Conservation (phyloP, 2,888 invertebrate species). For the Cristatella mucedo region DNA sequence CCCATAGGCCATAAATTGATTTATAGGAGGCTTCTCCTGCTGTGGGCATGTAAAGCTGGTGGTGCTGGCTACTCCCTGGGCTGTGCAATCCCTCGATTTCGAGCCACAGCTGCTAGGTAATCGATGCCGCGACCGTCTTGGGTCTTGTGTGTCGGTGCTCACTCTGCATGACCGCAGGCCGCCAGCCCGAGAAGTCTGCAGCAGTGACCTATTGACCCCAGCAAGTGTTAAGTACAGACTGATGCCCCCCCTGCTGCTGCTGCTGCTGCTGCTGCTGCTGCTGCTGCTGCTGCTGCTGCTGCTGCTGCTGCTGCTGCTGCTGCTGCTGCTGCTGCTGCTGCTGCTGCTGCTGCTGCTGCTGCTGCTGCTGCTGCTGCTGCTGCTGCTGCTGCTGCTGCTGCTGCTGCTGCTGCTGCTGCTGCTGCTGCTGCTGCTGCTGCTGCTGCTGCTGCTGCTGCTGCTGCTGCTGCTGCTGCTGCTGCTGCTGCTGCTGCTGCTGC, state of each 20-base stretch:
- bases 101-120: too few species aligned
- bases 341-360: background rate
- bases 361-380: background rate
- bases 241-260: background rate
- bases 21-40: too few species aligned
- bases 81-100: too few species aligned
- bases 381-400: background rate
- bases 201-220: too few species aligned
- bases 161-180: too few species aligned
- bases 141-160: too few species aligned
- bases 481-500: background rate
- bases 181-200: too few species aligned
- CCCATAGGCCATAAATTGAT: too few species aligned
- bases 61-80: too few species aligned
- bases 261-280: background rate
- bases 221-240: too few species aligned
- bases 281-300: background rate
- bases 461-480: background rate
- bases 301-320: background rate
- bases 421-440: background rate
- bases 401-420: background rate
- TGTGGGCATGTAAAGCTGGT: too few species aligned
- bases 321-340: background rate
- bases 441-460: background rate
- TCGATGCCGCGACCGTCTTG: too few species aligned